Percentiles rank a stretch among this genome's conserved stretches.
These are phyloP conservation scores for Campoplex capitator DNA, from an alignment of 2,888 invertebrate species.

Conservation along the genomic window DNA sequence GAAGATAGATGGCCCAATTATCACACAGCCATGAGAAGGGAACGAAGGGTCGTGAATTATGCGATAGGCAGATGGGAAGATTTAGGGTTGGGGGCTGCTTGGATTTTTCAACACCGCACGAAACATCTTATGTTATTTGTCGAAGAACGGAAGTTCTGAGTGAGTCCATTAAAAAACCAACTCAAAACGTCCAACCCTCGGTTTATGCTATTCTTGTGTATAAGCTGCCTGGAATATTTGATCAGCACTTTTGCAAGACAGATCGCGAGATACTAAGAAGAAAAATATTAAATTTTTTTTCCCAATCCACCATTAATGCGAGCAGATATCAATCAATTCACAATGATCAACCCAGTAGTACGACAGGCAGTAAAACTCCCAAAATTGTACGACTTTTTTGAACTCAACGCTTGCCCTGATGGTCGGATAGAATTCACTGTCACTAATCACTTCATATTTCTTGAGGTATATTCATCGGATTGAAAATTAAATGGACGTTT, in stretches of 20 bases:
- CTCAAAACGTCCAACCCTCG: slow-evolving; percentile 38
- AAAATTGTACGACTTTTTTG: no score
- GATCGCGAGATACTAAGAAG: not conserved
- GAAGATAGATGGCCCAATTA: slow-evolving; percentile 49
- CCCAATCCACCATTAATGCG: not conserved
- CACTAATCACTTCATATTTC: no score
- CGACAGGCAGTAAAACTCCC: no score
- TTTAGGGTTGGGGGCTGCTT: slow-evolving; percentile 5
- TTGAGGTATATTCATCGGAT: no score
- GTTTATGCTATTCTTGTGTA: slow-evolving; percentile 1
- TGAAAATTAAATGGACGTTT: no score
- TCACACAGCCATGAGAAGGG: slow-evolving; percentile 31
- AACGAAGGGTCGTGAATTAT: slow-evolving; percentile 30
- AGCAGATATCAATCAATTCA: no score
- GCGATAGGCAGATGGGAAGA: slow-evolving; percentile 16
- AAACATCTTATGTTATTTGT: not conserved
- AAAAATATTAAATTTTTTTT: not conserved
- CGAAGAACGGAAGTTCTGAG: not conserved
- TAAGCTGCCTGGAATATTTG: not conserved
- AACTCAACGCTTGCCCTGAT: no score
- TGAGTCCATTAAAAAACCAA: slow-evolving; percentile 42
- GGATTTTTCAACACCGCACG: slow-evolving; percentile 24
- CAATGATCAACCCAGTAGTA: no score
- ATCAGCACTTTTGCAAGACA: not conserved
- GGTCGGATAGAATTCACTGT: no score